Base-by-base conservation (phyloP, 2,797 vertebrate genomes). In the Tangara arthus region DNA sequence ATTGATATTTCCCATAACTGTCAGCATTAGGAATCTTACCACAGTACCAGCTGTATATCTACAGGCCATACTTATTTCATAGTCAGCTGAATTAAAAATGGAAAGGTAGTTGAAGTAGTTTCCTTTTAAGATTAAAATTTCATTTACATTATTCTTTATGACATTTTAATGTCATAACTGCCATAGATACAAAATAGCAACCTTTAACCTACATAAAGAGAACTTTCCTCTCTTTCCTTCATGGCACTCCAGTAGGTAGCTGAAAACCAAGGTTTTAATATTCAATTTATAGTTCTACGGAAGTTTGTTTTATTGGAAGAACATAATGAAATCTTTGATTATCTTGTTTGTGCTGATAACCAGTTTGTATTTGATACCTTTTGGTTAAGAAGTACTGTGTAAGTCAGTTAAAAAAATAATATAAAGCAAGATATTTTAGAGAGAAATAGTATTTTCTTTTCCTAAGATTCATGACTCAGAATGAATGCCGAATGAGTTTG, bases 1-100 rank as follows among this genome's bases (percentile, higher is more conserved):
- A 94, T n/a, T 92, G 64, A 22, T 93, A 91, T 86, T 96, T 95
- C 82, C 34, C 46, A 12, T 76, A 69, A 90, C 87, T 69, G 81
- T 32, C 28, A 77, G 80, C n/a, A 89, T 93, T 89, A 75, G 76
- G 82, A 93, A 80, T 65, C 23, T 61, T 89, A 61, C 84, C 83
- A 83, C 44, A 84, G 44, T 71, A 47, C 35, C 30, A 90, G 80
- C 44, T 73, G 9, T 65, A 37, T 49, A 80, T 41, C 93, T 95
- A 71, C 72, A 91, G 81, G 49, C 82, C 57, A 59, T 83, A 30
- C 26, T 87, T 83, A 76, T 84, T 95, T 93, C 83, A 73, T 63
- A 80, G 49, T 86, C 37, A 68, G 11, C 3, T 64, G 57, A 87
- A 89, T 15, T 66, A 12, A 15, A 90, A 65, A 87, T 30, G 23